phyloP scores from a whole-genome alignment of 37 sponge, comb jelly and placozoan species.

The Mnemiopsis leidyi region DNA sequence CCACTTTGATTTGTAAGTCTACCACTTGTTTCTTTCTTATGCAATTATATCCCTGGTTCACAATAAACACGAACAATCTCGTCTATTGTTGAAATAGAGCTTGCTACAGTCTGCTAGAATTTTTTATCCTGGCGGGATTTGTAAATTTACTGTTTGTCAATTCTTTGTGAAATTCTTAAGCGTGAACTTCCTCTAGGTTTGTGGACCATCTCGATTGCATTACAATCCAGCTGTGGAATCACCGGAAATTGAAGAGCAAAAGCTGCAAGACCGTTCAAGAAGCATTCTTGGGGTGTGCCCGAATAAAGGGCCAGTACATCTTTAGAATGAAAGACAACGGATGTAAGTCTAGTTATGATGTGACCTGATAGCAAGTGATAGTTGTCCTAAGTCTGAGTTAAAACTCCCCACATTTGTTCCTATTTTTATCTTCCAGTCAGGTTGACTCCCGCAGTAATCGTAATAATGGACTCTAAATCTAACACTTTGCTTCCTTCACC shows the following conservation, averaged over 20 bases:
- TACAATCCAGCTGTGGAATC: constrained; percentile 51
- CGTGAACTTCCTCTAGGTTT: too few species aligned
- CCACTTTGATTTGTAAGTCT: constrained; percentile 88
- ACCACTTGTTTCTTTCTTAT: too few species aligned
- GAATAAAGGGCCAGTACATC: constrained; percentile 73
- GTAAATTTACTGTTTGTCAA: too few species aligned
- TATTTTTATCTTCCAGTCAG: not conserved
- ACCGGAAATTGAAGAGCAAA: constrained; percentile 43
- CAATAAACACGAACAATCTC: too few species aligned
- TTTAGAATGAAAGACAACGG: constrained; percentile 87
- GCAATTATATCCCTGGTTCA: too few species aligned
- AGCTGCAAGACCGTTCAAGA: constrained; percentile 50
- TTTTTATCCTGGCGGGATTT: too few species aligned
- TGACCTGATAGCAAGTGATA: too few species aligned
- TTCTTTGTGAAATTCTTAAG: too few species aligned
- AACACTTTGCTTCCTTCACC: not conserved
- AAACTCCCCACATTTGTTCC: too few species aligned
- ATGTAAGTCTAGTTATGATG: constrained; percentile 74
- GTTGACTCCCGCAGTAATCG: not conserved
- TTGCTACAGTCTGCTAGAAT: too few species aligned
- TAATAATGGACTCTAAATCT: not conserved
- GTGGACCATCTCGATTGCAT: constrained; percentile 44
- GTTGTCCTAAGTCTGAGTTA: too few species aligned
- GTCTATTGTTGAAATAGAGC: too few species aligned
- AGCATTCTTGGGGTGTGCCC: constrained; percentile 87